Conservation (phyloP, 2,888 invertebrate genomes). For the Mylabris sibirica region DNA sequence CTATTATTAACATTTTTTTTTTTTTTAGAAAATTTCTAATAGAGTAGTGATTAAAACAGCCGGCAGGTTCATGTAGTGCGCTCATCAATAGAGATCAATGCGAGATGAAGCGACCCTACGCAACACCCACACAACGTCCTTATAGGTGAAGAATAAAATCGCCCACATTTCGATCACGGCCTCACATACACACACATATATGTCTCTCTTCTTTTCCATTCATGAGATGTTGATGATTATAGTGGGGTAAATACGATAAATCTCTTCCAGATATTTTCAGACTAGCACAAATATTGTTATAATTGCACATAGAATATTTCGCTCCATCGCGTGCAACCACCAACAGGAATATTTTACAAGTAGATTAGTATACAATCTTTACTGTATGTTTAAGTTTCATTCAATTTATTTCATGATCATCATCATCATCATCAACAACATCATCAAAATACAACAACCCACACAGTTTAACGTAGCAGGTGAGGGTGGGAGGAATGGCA, state of each 20-base stretch:
- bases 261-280: conserved; percentile 33
- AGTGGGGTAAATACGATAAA: conserved; percentile 20
- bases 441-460: no score
- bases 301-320: no score
- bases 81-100: conserved; percentile 23
- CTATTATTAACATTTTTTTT: not conserved
- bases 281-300: conserved; percentile 12
- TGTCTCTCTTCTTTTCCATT: conserved; percentile 22
- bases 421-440: no score
- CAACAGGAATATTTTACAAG: no score
- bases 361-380: no score
- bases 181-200: conserved; percentile 12
- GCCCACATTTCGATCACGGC: conserved; percentile 27
- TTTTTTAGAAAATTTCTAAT: not conserved
- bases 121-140: conserved; percentile 35
- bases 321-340: not conserved
- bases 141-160: conserved; percentile 28
- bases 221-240: conserved; percentile 23
- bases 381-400: no score
- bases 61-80: conserved; percentile 34
- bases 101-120: conserved; percentile 30
- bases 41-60: conserved; percentile 9
- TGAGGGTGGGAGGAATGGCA: no score
- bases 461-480: no score
- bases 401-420: no score